Evolutionary conservation across 2,888 invertebrate genomes (phyloP), one percentile per base, ranked within the genome.

Genomic region (Ophraella communa): DNA sequence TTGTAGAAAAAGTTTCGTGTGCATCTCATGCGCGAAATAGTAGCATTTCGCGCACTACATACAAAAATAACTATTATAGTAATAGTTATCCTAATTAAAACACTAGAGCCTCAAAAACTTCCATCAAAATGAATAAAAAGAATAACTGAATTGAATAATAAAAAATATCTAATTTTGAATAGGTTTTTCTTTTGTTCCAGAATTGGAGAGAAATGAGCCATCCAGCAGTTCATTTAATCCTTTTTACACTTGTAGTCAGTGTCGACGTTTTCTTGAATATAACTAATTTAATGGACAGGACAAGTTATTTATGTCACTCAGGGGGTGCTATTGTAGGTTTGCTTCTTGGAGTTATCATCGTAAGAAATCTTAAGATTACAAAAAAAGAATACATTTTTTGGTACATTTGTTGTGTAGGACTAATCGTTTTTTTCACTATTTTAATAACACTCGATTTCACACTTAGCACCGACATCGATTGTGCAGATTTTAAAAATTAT

Each of bases 131-230:
- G n/a, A n/a, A n/a, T n/a, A n/a, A n/a, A n/a, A n/a, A n/a, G n/a
- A n/a, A n/a, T n/a, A n/a, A n/a, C n/a, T n/a, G n/a, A n/a, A n/a
- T n/a, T n/a, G n/a, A 20, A 24, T n/a, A 17, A 20, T 24, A 10
- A 3, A 20, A 14, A 3, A 4, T n/a, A n/a, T 11, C 17, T n/a
- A 4, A 18, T 45, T 47, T 23, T 60, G n/a, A n/a, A n/a, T n/a
- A n/a, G n/a, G n/a, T n/a, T n/a, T n/a, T n/a, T n/a, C n/a, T 17
- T 66, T 47, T 72, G 59, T 84, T 84, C 35, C 83, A 94, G 93
- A 98, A 98, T 81, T 98, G 95, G 93, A 85, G 87, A 24, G 95
- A 98, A 83, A 98, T 98, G 96, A 93, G 94, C 1, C 88, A 92
- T 73, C 76, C 77, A 0, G 44, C 68, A 1, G 67, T 68, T 14